Percentiles rank a stretch among this genome's conserved stretches.
phyloP scores from a whole-genome alignment of 2,797 vertebrate genomes.

The Channallabes apus region DNA sequence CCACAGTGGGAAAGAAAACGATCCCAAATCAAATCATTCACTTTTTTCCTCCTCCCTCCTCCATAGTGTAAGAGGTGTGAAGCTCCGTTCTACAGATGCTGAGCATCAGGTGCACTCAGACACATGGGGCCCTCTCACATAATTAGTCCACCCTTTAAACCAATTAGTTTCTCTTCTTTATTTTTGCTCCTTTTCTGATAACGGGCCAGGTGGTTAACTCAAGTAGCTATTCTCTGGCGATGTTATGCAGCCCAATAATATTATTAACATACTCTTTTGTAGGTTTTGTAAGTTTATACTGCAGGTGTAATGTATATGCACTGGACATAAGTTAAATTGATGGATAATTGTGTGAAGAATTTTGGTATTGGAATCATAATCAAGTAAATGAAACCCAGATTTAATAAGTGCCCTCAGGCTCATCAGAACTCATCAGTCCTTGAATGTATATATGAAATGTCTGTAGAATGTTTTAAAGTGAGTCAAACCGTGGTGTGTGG shows the following conservation, averaged over 20 bases:
- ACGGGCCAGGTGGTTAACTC: constrained; percentile 13
- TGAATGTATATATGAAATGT: constrained; percentile 85
- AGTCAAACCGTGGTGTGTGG: constrained; percentile 80
- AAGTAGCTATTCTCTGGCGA: constrained; percentile 1
- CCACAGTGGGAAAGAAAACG: constrained; percentile 46
- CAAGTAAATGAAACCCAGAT: background rate
- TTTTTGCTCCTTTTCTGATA: constrained; percentile 25
- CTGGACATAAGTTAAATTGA: background rate
- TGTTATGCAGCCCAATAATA: background rate
- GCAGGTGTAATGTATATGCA: background rate
- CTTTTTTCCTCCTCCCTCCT: constrained; percentile 22
- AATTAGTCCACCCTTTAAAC: constrained; percentile 58
- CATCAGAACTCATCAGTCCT: constrained; percentile 80
- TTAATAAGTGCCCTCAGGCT: constrained; percentile 73
- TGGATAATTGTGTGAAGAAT: background rate
- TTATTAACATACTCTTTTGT: background rate
- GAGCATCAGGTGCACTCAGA: constrained; percentile 50
- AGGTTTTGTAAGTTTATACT: background rate
- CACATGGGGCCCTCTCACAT: constrained; percentile 49
- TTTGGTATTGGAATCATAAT: background rate
- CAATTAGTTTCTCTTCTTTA: constrained; percentile 53
- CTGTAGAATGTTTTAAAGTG: constrained; percentile 77
- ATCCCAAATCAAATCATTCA: constrained; percentile 42
- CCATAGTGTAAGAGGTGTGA: constrained; percentile 51
- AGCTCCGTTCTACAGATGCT: constrained; percentile 52